These are phyloP conservation scores for Protophormia terraenovae DNA, from an alignment of 2,888 invertebrate genomes.

Conservation along the genomic window DNA sequence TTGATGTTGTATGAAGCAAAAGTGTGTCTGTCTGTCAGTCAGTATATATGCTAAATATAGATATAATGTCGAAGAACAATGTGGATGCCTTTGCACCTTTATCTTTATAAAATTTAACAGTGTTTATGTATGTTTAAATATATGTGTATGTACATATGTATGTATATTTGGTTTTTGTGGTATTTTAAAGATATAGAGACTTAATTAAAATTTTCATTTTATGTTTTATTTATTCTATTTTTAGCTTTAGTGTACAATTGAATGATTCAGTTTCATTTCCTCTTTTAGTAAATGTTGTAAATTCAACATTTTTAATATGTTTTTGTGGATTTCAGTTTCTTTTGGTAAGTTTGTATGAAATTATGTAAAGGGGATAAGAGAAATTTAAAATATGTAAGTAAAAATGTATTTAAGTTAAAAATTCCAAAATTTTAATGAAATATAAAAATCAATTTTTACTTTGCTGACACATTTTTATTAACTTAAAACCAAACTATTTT, in stretches of 20 bases:
- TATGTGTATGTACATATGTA: background rate
- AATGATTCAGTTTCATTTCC: conserved; percentile 44
- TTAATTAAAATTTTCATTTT: background rate
- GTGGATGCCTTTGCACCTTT: background rate
- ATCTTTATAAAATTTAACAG: background rate
- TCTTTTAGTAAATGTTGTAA: conserved; percentile 31
- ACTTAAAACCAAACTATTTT: too few species aligned
- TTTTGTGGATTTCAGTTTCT: conserved; percentile 54
- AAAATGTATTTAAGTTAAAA: too few species aligned
- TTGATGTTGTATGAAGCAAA: background rate
- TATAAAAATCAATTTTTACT: too few species aligned
- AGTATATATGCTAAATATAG: too few species aligned
- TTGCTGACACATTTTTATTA: too few species aligned
- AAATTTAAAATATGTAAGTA: too few species aligned
- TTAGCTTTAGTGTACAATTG: conserved; percentile 39
- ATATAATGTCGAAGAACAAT: background rate
- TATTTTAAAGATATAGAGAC: background rate
- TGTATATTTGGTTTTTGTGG: background rate
- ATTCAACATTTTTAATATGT: conserved; percentile 57
- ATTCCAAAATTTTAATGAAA: too few species aligned
- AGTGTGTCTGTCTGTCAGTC: background rate
- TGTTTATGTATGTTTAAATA: background rate
- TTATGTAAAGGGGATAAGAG: too few species aligned
- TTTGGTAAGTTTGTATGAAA: conserved; percentile 26
- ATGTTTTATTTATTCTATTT: background rate